A percentile compares a stretch with the other conserved stretches of the same genome.
These are phyloP conservation scores for Pseudochirops corinnae DNA, from an alignment of 2,797 vertebrate species.

Conservation along the genomic window DNA sequence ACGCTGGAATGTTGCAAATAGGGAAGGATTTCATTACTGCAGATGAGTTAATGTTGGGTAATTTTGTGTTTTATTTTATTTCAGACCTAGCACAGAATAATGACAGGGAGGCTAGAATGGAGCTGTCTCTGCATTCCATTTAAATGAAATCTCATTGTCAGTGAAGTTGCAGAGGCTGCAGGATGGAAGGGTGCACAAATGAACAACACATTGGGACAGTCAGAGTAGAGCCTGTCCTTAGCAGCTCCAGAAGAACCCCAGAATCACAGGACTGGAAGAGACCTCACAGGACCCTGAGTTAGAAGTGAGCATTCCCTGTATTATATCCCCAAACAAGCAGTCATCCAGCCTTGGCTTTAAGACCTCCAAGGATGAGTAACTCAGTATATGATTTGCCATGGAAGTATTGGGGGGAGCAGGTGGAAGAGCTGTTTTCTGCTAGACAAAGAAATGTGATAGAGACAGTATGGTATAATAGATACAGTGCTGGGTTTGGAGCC, in stretches of 20 bases:
- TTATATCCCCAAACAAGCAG: neutral
- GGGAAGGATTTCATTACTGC: constrained; percentile 29
- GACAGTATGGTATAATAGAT: neutral
- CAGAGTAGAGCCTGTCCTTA: neutral
- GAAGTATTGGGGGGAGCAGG: neutral
- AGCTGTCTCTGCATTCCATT: constrained; percentile 39
- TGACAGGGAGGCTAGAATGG: constrained; percentile 11
- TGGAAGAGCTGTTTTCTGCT: neutral
- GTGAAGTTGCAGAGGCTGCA: rapidly evolving
- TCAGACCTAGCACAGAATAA: constrained; percentile 57
- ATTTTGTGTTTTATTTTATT: constrained; percentile 68
- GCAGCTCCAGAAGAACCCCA: neutral
- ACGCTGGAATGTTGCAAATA: neutral
- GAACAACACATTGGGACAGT: neutral
- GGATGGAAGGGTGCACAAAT: rapidly evolving
- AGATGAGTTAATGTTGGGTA: constrained; percentile 16
- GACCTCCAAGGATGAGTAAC: neutral
- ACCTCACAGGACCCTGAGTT: neutral
- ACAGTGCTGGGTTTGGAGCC: neutral
- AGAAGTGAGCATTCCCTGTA: neutral
- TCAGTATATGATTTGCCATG: neutral
- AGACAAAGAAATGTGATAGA: neutral
- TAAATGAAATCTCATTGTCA: neutral
- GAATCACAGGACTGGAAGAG: neutral
- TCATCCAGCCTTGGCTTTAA: neutral